Evolutionary conservation across 2,797 vertebrate genomes (phyloP).

Genomic region (Telmatherina bonti): DNA sequence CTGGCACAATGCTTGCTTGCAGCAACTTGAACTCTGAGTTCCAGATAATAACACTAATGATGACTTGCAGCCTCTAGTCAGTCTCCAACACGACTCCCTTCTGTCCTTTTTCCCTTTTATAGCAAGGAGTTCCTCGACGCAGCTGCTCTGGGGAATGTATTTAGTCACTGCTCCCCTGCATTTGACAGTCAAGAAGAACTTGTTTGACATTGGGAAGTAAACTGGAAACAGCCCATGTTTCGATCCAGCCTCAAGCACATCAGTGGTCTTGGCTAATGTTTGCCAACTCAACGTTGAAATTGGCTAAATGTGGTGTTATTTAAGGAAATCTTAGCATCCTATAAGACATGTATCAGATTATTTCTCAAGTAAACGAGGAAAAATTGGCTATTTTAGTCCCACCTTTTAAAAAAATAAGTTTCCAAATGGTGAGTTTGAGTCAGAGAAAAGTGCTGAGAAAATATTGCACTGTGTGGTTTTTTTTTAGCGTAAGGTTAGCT

Average conservation of each 20-base stretch:
- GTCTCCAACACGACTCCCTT: slow-evolving; percentile 37
- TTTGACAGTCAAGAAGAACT: slow-evolving; percentile 77
- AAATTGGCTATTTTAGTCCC: not conserved
- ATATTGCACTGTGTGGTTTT: not conserved
- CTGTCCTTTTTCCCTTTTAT: slow-evolving; percentile 78
- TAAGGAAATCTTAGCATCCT: slow-evolving; percentile 16
- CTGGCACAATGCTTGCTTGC: slow-evolving; percentile 42
- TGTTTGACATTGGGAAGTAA: slow-evolving; percentile 84
- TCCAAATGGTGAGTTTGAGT: not conserved
- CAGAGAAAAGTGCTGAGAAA: not conserved
- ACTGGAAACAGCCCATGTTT: slow-evolving; percentile 69
- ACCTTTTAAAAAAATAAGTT: slow-evolving; percentile 1
- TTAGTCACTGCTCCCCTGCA: slow-evolving; percentile 65
- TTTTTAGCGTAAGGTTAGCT: slow-evolving; percentile 12
- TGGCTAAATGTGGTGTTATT: slow-evolving; percentile 25
- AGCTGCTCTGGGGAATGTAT: slow-evolving; percentile 78
- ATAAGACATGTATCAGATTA: slow-evolving; percentile 5
- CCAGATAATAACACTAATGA: slow-evolving; percentile 71
- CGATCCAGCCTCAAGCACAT: slow-evolving; percentile 73
- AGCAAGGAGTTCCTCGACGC: slow-evolving; percentile 66
- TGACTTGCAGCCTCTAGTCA: slow-evolving; percentile 67
- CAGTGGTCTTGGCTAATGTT: slow-evolving; percentile 56
- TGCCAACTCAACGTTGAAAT: slow-evolving; percentile 58
- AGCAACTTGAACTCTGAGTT: slow-evolving; percentile 52
- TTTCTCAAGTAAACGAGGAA: not conserved